Evolutionary conservation across 2,113 vertebrate genomes (phyloP), one percentile per base, ranked within the genome.

Genomic region (Paratilapia polleni): DNA sequence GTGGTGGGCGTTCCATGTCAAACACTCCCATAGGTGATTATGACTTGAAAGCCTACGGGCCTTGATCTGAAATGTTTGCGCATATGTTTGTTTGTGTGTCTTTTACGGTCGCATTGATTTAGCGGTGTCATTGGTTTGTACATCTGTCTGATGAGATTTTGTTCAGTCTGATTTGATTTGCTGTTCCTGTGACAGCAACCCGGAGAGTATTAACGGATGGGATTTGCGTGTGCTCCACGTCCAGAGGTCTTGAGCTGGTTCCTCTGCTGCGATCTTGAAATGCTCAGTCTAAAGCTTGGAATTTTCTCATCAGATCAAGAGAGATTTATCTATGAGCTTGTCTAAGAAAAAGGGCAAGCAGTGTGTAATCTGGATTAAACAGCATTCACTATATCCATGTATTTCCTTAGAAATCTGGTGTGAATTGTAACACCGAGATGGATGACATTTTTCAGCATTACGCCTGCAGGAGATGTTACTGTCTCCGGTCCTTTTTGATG

Each of bases 71-170:
- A 89, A 28, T 58, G 73, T 82, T 24, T 62, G 58, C 68, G 75
- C 38, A 9, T 52, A 1, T 57, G 52, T 54, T 36, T 57, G 22
- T 58, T 52, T 15, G 47, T 36, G 36, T 28, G 28, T 68, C 26
- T 85, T 66, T 77, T 73, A 56, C 64, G 80, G 81, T 78, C 61
- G 22, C 77, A 62, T 83, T 82, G 87, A 91, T 90, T 83, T 89
- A 84, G 79, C 14, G 10, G 56, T 85, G 88, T 90, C 82, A 81
- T 74, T 83, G 87, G 83, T 87, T 82, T 81, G 59, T 89, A 85
- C 87, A 87, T 89, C 78, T 82, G 78, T 89, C 70, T 81, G 86
- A 91, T 89, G 82, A 92, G 86, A 91, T 92, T 92, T 88, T 28
- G 26, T 41, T 77, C 15, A 13, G 66, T 77, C 28, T 15, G 77